A percentile compares a stretch with the other conserved stretches of the same genome.
phyloP scores from a whole-genome alignment of 2,113 vertebrate genomes.

The Reinhardtius hippoglossoides region DNA sequence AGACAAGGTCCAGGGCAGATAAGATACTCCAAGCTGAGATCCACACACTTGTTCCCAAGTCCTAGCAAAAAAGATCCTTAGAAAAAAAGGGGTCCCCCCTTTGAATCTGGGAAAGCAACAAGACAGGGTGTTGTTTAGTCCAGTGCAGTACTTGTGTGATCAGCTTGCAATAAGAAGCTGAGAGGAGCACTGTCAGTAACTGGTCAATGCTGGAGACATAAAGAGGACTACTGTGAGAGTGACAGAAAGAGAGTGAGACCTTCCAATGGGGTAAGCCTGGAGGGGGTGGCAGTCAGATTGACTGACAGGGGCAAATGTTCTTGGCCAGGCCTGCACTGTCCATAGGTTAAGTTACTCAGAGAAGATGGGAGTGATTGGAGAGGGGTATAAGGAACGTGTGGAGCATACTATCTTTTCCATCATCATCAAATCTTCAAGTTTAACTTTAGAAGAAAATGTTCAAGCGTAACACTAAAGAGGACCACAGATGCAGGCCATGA shows the following conservation, averaged over 20 bases:
- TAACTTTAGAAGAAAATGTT: conserved; percentile 77
- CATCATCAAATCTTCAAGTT: conserved; percentile 75
- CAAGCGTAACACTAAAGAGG: conserved; percentile 67
- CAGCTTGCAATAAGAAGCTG: conserved; percentile 59
- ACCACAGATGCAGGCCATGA: conserved; percentile 31
- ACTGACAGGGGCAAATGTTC: conserved; percentile 85
- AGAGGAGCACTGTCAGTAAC: conserved; percentile 70
- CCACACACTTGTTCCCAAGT: conserved; percentile 72
- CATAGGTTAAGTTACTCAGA: conserved; percentile 69
- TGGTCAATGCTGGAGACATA: conserved; percentile 75
- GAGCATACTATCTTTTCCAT: conserved; percentile 58
- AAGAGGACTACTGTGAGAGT: conserved; percentile 77
- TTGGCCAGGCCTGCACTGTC: conserved; percentile 69
- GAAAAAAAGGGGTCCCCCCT: conserved; percentile 50
- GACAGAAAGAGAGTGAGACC: conserved; percentile 81
- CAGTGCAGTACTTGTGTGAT: conserved; percentile 31
- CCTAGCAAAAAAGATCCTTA: conserved; percentile 63
- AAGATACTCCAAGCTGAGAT: conserved; percentile 76
- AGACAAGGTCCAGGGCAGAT: conserved; percentile 49
- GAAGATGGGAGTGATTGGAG: conserved; percentile 47
- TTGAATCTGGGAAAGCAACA: conserved; percentile 47
- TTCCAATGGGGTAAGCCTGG: conserved; percentile 82
- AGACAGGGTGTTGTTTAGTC: conserved; percentile 47
- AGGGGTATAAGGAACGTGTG: conserved; percentile 41
- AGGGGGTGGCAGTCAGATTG: conserved; percentile 76